Base-by-base conservation (phyloP, 2,797 vertebrate genomes). In the Catharus ustulatus region DNA sequence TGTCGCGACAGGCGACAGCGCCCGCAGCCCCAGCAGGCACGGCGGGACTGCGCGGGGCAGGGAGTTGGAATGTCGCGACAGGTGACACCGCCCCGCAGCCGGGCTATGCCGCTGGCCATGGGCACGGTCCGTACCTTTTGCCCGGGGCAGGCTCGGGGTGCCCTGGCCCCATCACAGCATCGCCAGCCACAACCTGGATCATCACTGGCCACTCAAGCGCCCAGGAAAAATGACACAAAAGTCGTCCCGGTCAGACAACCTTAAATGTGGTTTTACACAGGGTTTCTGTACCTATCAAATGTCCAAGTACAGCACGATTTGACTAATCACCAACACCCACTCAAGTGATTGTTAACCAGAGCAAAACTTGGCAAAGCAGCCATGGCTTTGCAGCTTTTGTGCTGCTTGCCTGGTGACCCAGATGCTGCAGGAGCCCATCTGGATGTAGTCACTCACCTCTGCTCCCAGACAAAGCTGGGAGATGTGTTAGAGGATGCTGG, bases 41-140 rank as follows among this genome's bases (percentile, higher is more conserved):
- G 5, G 72, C 30, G 9, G 21, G 15, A 15, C 9, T 16, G 38
- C 22, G 43, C 26, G 3, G 7, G 4, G 1, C 1, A 32, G 1
- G 30, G 38, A 24, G 1, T 5, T 4, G 43, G 15, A 17, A 27
- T 3, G 48, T 2, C 43, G 7, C 5, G 0, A 5, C n/a, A 5
- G 46, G 84, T 18, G 76, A 52, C 1, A 16, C 38, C 34, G 43
- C 55, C 54, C 22, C 4, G n/a, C 30, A 5, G 4, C 49, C 7
- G 29, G 34, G 46, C 32, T 7, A 38, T 24, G 46, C 46, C 23
- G 23, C 22, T 48, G 23, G 46, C 13, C 46, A 4, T 14, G 46
- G 46, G 46, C 11, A 23, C 11, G 22, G 20, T 46, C 46, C 6
- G 48, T 8, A 8, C 48, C 8, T 15, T 3, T 26, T 5, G 24